Evolutionary conservation across 2,113 vertebrate species (phyloP).

Genomic region (Micronycteris hirsuta): DNA sequence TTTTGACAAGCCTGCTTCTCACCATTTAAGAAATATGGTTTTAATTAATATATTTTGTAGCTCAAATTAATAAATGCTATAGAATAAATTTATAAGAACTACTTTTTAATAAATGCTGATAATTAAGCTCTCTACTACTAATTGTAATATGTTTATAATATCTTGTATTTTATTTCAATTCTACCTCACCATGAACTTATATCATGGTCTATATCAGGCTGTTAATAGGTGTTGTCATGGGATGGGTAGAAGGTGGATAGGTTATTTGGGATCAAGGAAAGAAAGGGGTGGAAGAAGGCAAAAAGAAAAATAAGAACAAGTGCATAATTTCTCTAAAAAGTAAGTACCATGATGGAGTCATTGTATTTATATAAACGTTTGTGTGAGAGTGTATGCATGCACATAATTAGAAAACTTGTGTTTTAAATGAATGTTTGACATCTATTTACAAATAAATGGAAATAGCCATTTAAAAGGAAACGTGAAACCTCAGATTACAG

Average conservation of each 20-base stretch:
- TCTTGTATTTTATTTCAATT: background rate
- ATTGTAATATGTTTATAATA: background rate
- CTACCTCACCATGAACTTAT: background rate
- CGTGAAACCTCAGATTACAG: background rate
- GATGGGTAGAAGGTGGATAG: background rate
- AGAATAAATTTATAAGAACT: background rate
- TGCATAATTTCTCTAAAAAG: background rate
- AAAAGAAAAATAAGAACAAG: background rate
- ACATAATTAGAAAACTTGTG: background rate
- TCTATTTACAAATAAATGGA: background rate
- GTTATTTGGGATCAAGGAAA: background rate
- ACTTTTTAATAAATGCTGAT: background rate
- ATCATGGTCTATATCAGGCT: background rate
- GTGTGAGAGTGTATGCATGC: background rate
- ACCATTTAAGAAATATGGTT: background rate
- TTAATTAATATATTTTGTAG: background rate
- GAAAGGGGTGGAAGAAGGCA: background rate
- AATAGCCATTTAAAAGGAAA: background rate
- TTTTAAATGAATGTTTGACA: background rate
- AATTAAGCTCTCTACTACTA: background rate
- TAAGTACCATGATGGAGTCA: background rate
- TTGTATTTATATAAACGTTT: background rate
- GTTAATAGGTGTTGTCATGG: background rate
- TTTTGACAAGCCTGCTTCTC: background rate
- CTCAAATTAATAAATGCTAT: background rate